A percentile compares a stretch with the other conserved stretches of the same genome.
These are phyloP conservation scores for Sebastes goodei DNA, from an alignment of 2,797 vertebrate genomes.

Conservation along the genomic window DNA sequence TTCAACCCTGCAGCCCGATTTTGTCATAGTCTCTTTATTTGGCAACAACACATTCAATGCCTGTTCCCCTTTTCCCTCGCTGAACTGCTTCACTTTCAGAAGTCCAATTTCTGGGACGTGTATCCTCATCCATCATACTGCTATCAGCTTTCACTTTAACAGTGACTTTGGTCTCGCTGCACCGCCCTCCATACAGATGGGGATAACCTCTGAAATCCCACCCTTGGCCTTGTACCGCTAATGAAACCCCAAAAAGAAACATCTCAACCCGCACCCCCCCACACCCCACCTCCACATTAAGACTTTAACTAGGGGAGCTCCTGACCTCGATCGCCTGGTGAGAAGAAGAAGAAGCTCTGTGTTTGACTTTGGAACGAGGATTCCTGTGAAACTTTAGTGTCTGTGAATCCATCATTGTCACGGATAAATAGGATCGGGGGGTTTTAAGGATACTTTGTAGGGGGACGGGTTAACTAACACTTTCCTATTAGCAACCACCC, in stretches of 20 bases:
- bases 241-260: slow-evolving; percentile 47
- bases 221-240: slow-evolving; percentile 59
- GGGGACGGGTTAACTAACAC: slow-evolving; percentile 62
- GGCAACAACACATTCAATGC: background rate
- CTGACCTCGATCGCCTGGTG: slow-evolving; percentile 10
- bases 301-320: slow-evolving; percentile 32
- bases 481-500: slow-evolving; percentile 45
- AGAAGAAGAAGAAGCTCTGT: slow-evolving; percentile 59
- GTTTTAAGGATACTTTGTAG: slow-evolving; percentile 50
- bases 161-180: slow-evolving; percentile 41
- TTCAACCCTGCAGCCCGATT: background rate
- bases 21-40: slow-evolving; percentile 12
- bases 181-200: slow-evolving; percentile 61
- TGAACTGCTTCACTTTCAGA: slow-evolving; percentile 15
- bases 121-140: slow-evolving; percentile 79
- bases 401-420: slow-evolving; percentile 80
- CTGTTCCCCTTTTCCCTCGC: slow-evolving; percentile 3
- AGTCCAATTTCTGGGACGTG: slow-evolving; percentile 34
- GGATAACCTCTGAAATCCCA: slow-evolving; percentile 61
- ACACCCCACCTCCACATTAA: slow-evolving; percentile 11
- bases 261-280: background rate
- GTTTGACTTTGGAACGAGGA: slow-evolving; percentile 64
- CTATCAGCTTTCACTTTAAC: slow-evolving; percentile 62
- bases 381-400: slow-evolving; percentile 59
- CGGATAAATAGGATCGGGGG: slow-evolving; percentile 57